Evolutionary conservation across 2,797 vertebrate genomes (phyloP).

Genomic region (Eurystomus glaucurus): DNA sequence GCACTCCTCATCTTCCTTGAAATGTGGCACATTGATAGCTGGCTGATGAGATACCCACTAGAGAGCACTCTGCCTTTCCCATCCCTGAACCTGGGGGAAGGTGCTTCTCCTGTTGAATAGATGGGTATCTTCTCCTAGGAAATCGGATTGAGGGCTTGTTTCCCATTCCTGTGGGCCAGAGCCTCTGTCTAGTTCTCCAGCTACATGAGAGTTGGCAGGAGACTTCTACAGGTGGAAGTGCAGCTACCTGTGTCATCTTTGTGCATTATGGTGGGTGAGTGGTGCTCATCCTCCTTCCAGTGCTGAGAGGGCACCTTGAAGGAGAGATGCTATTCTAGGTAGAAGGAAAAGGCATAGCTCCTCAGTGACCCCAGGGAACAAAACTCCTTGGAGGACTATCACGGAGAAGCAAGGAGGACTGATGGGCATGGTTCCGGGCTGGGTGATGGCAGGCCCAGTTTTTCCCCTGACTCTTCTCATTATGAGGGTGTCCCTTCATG

Average conservation of each 20-base stretch:
- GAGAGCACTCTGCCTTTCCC: background rate
- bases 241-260: background rate
- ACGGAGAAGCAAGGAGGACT: background rate
- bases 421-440: background rate
- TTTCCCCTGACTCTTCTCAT: background rate
- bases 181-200: background rate
- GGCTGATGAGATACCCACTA: accelerated
- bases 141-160: background rate
- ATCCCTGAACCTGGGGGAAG: background rate
- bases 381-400: background rate
- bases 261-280: background rate
- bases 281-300: accelerated
- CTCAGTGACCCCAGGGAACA: background rate
- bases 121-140: background rate
- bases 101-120: background rate
- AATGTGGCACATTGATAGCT: background rate
- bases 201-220: background rate
- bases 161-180: background rate
- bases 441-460: background rate
- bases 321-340: accelerated
- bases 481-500: accelerated
- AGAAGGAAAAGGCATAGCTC: background rate
- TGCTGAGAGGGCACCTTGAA: background rate
- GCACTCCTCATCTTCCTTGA: background rate
- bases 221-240: background rate